Conservation (phyloP, 2,113 vertebrate genomes). For the Lagopus leucura region DNA sequence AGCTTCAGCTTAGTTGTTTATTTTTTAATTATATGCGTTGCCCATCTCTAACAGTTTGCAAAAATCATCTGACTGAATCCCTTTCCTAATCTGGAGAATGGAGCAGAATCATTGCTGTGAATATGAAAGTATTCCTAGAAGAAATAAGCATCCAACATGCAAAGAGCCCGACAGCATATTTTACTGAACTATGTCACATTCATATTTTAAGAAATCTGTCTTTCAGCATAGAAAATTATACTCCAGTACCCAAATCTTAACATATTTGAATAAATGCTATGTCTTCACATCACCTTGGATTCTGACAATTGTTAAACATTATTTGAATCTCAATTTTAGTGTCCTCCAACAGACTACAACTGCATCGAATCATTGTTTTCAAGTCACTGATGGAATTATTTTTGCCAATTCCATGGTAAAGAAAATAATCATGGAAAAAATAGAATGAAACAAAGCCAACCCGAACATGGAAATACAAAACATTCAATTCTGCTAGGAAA, state of each 20-base stretch:
- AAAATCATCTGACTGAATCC: neutral
- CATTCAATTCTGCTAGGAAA: neutral
- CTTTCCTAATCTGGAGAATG: neutral
- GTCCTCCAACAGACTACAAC: neutral
- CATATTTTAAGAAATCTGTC: neutral
- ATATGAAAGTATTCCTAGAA: neutral
- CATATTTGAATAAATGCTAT: neutral
- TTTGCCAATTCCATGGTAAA: neutral
- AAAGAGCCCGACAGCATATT: neutral
- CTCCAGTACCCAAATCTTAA: neutral
- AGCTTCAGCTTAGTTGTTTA: neutral
- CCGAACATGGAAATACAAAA: neutral
- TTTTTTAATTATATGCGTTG: neutral
- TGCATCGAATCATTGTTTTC: neutral
- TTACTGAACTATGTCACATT: neutral
- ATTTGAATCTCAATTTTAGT: neutral
- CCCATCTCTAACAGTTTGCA: neutral
- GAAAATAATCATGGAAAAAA: neutral
- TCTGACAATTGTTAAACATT: neutral
- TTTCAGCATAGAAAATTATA: neutral
- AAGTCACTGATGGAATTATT: neutral
- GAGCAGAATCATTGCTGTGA: neutral
- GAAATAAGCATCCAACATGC: neutral
- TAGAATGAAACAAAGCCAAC: neutral
- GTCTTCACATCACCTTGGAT: neutral